phyloP scores from a whole-genome alignment of 2,888 invertebrate genomes.

The Eupeodes latifasciatus region DNA sequence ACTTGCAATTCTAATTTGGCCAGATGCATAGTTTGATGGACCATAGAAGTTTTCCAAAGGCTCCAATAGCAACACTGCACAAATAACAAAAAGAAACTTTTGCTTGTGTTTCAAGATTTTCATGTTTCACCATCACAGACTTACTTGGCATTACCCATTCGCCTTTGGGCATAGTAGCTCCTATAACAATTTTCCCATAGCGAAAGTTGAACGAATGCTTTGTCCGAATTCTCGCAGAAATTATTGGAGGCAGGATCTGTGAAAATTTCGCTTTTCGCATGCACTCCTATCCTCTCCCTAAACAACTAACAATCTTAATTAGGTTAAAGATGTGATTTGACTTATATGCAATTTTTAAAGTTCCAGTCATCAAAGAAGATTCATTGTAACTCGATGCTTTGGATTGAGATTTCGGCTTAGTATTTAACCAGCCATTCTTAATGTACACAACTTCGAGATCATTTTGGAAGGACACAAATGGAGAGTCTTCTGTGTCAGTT shows the following conservation, averaged over 20 bases:
- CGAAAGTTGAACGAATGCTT: constrained; percentile 88
- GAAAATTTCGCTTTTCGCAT: constrained; percentile 1
- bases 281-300: not conserved
- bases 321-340: not conserved
- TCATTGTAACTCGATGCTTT: constrained; percentile 47
- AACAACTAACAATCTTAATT: constrained; percentile 70
- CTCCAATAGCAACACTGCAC: constrained; percentile 87
- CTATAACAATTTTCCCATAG: constrained; percentile 89
- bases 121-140: constrained; percentile 20
- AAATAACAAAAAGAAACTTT: not conserved
- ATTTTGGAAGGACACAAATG: constrained; percentile 84
- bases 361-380: constrained; percentile 45
- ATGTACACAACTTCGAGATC: constrained; percentile 80
- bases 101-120: too few relatives aligned
- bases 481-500: constrained; percentile 84
- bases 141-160: constrained; percentile 92
- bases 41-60: constrained; percentile 88
- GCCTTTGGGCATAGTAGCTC: constrained; percentile 90
- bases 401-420: constrained; percentile 81
- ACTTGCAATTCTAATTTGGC: constrained; percentile 90
- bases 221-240: constrained; percentile 87
- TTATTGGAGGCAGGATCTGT: constrained; percentile 88
- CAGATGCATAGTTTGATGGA: constrained; percentile 86
- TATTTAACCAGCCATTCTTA: constrained; percentile 80
- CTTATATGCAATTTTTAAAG: not conserved